A percentile compares a stretch with the other conserved stretches of the same genome.
These are phyloP conservation scores for Euzophera pinguis DNA, from an alignment of 2,888 invertebrate genomes.

Conservation along the genomic window DNA sequence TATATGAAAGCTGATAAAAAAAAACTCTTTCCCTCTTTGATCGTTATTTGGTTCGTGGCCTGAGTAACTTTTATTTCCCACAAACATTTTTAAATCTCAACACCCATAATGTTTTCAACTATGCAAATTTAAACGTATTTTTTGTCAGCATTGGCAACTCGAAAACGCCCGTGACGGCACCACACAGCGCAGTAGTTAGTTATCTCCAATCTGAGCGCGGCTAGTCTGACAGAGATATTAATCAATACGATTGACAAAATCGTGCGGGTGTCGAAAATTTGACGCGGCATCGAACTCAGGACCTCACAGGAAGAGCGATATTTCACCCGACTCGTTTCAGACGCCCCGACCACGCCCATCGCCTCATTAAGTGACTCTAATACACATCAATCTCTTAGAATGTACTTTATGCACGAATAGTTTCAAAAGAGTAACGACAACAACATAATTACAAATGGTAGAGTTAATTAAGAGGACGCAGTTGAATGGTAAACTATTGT, in stretches of 20 bases:
- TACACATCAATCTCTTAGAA: constrained; percentile 61
- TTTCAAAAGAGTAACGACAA: constrained; percentile 8
- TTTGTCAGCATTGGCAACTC: constrained; percentile 31
- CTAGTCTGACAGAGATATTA: constrained; percentile 57
- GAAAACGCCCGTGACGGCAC: constrained; percentile 31
- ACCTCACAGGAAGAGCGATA: constrained; percentile 75
- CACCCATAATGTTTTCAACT: background rate
- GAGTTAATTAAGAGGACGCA: background rate
- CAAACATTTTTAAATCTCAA: background rate
- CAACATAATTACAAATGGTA: background rate
- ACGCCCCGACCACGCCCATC: constrained; percentile 62
- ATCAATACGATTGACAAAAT: constrained; percentile 74
- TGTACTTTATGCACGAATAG: constrained; percentile 26
- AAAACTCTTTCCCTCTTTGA: too few species aligned
- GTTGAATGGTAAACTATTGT: background rate
- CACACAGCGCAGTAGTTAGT: constrained; percentile 33
- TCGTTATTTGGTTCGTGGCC: too few species aligned
- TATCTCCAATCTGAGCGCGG: constrained; percentile 52
- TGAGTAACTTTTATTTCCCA: too few species aligned
- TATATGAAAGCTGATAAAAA: background rate
- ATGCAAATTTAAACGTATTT: constrained; percentile 18
- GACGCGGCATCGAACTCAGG: constrained; percentile 53
- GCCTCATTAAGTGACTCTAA: constrained; percentile 72
- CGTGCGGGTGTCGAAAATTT: constrained; percentile 76
- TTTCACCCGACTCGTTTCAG: constrained; percentile 59